phyloP scores from a whole-genome alignment of 2,113 vertebrate species.

The Otolemur garnettii region DNA sequence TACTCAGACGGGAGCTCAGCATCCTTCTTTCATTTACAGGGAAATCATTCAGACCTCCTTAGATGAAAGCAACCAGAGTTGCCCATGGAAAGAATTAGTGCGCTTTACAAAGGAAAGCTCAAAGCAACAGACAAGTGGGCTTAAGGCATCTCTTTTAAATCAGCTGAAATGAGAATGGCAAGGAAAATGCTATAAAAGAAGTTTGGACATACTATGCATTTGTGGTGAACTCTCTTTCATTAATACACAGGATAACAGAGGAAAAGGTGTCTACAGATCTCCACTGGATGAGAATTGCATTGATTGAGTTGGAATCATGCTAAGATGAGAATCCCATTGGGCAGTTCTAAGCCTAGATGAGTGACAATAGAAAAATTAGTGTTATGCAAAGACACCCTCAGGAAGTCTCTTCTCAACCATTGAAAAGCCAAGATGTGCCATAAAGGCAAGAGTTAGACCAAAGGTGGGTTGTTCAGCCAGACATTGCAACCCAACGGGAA shows the following conservation, averaged over 20 bases:
- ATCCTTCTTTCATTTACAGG: conserved; percentile 57
- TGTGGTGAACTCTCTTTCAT: background rate
- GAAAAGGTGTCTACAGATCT: background rate
- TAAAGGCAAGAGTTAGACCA: background rate
- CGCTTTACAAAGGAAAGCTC: conserved; percentile 51
- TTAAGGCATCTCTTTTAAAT: background rate
- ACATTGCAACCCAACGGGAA: background rate
- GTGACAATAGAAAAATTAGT: background rate
- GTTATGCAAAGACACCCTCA: background rate
- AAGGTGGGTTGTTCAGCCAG: background rate
- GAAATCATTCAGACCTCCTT: conserved; percentile 54
- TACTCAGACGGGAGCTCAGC: background rate
- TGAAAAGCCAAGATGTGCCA: background rate
- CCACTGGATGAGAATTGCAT: background rate
- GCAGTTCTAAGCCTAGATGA: background rate
- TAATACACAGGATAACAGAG: background rate
- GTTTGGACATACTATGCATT: background rate
- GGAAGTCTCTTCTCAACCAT: background rate
- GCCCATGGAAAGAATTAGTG: conserved; percentile 58
- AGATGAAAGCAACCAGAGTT: conserved; percentile 57
- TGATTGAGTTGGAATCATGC: background rate
- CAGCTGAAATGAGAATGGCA: conserved; percentile 16
- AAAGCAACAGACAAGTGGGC: conserved; percentile 5
- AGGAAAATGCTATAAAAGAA: background rate
- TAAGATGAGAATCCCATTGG: background rate